Evolutionary conservation across 2,888 invertebrate species (phyloP).

Genomic region (Pachycephus smyrnensis): DNA sequence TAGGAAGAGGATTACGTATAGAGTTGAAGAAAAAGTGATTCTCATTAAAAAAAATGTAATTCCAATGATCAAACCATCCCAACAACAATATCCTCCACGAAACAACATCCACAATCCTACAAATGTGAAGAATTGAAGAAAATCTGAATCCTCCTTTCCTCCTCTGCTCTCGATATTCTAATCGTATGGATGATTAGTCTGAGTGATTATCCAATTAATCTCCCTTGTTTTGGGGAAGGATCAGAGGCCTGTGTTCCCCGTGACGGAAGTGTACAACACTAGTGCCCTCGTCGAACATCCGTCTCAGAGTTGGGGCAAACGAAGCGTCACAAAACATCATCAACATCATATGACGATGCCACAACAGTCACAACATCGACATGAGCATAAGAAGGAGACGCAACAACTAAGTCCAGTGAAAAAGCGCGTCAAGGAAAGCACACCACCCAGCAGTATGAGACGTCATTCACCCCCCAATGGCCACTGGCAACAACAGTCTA

Average conservation of each 20-base stretch:
- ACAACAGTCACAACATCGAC: conserved; percentile 71
- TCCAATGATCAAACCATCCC: too few relatives aligned
- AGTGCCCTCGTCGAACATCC: conserved; percentile 70
- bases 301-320: conserved; percentile 67
- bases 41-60: neutral
- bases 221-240: conserved; percentile 65
- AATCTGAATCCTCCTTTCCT: neutral
- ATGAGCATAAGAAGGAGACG: conserved; percentile 83
- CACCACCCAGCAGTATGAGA: conserved; percentile 76
- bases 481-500: conserved; percentile 65
- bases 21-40: conserved; percentile 16
- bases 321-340: conserved; percentile 72
- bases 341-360: conserved; percentile 73
- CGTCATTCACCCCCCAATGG: conserved; percentile 62
- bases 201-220: conserved; percentile 12
- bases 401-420: conserved; percentile 96
- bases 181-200: neutral
- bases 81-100: neutral
- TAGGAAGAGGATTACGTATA: conserved; percentile 21
- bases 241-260: conserved; percentile 74
- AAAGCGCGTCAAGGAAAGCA: conserved; percentile 96
- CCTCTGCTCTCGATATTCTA: neutral
- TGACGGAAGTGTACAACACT: conserved; percentile 72
- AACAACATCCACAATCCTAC: neutral
- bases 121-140: conserved; percentile 1